Evolutionary conservation across 2,888 invertebrate species (phyloP), one percentile per base, ranked within the genome.

Genomic region (Escarpia spicata): DNA sequence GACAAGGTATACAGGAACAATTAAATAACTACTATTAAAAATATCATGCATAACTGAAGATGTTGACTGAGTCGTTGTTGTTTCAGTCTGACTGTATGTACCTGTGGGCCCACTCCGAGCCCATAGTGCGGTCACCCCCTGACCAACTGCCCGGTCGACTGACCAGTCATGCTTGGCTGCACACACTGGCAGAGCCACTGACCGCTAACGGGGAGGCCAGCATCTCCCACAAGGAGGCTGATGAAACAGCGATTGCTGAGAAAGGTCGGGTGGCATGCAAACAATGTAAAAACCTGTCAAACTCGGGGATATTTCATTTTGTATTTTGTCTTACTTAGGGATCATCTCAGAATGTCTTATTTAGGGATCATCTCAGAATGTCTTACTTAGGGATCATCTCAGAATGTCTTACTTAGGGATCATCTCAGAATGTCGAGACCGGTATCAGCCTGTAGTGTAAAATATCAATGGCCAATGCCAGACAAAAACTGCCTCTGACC

Each of bases 31-130:
- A 37, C 37, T 37, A 37, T 37, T 37, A 37, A 37, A 45, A 15
- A 19, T 4, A 60, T 26, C 19, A 15, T 75, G 26, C 0, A 6
- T 19, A 0, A 75, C 75, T 31, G 26, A 19, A 9, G 91, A 43
- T 91, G 44, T 43, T 91, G 31, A 60, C 92, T 90, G n/a, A 4
- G 75, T 6, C 43, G 58, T 92, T 92, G n/a, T 91, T 96, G 95
- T 94, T 93, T 8, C 97, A 98, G 98, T 98, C 98, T 93, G 98
- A 98, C 96, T 97, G 98, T 95, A 98, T 98, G 98, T 99, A 99
- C 97, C 98, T 98, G 96, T 99, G 98, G 98, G 97, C 98, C 44
- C 98, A 98, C 96, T 98, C 98, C 94, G 98, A 98, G 96, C 97
- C 97, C 31, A 93, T 92, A 97, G 98, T 92, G 97, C 97, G 89